These are phyloP conservation scores for Hystrix cristata DNA, from an alignment of 2,113 vertebrate species.

Conservation along the genomic window DNA sequence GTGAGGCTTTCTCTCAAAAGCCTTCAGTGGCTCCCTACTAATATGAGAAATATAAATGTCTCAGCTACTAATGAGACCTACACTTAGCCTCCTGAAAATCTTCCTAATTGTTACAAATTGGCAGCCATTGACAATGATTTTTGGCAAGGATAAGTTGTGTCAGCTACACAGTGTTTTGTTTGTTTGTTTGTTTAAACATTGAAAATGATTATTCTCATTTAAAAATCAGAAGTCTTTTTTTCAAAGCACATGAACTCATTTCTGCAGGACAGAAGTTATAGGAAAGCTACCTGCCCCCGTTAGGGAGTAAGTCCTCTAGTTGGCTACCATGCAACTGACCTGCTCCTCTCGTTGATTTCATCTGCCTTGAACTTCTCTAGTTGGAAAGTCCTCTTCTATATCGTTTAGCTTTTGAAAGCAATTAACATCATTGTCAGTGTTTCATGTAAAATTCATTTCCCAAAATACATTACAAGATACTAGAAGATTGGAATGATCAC, in stretches of 20 bases:
- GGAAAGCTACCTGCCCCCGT: no score
- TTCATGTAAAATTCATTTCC: neutral
- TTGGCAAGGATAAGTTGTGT: neutral
- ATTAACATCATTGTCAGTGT: neutral
- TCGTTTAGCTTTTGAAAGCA: neutral
- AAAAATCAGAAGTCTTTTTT: neutral
- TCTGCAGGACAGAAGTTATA: neutral
- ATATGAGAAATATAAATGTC: neutral
- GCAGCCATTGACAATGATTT: neutral
- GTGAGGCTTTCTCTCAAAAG: conserved; percentile 34
- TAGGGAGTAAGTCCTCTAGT: neutral
- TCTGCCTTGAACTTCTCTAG: neutral
- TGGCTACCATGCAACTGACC: neutral
- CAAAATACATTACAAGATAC: neutral
- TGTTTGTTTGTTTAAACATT: neutral
- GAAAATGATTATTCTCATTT: neutral
- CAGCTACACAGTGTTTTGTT: neutral
- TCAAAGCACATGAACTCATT: neutral
- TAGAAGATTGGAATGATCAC: neutral
- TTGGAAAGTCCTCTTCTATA: neutral
- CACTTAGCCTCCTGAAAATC: neutral
- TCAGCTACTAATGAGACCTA: neutral
- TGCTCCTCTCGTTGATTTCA: neutral
- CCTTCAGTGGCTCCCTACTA: neutral
- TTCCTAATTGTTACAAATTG: neutral